Base-by-base conservation (phyloP, 2,113 vertebrate genomes). In the Malurus elegans region DNA sequence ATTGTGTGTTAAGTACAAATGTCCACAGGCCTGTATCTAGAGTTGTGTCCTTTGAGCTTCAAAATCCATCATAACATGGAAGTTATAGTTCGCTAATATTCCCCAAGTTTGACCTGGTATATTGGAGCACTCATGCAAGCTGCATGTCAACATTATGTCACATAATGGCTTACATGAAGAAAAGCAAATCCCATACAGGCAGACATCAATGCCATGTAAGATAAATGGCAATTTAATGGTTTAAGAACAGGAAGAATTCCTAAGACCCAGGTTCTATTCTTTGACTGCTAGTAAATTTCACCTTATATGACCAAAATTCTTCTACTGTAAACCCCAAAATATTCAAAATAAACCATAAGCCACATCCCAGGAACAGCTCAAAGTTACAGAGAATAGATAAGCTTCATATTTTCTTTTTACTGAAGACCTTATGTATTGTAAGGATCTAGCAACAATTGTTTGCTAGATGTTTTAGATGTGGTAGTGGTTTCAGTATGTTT, bases 1-100 rank as follows among this genome's bases (percentile, higher is more conserved):
- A 40, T 1, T 38, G 11, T 14, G 8, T 18, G 12, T 34, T 82
- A 57, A 0, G 2, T 31, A 18, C 25, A 28, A 1, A 6, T 18
- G 32, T 31, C 48, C 4, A 2, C 21, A 50, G 5, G 20, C 12
- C 28, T 44, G 0, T 9, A 71, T 12, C 32, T 17, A 61, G 40
- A 72, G 20, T 25, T 31, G 42, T 12, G 32, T 72, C 28, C 14
- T 85, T 18, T 20, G 9, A 50, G 23, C 24, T 57, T 87, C 87
- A 45, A 91, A 75, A 69, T 26, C 34, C 36, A 48, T 47, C 13
- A 3, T 6, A 58, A 42, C 2, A 53, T 3, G 2, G 38, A 69
- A 76, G 58, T 36, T 36, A 64, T 50, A 23, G 38, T 67, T 51
- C 57, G 21, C 24, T 26, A 67, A 69, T 20, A 51, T 25, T 58